A percentile compares a stretch with the other conserved stretches of the same genome.
Conservation (phyloP, 2,888 invertebrate genomes). For the Synergus umbraculus region DNA sequence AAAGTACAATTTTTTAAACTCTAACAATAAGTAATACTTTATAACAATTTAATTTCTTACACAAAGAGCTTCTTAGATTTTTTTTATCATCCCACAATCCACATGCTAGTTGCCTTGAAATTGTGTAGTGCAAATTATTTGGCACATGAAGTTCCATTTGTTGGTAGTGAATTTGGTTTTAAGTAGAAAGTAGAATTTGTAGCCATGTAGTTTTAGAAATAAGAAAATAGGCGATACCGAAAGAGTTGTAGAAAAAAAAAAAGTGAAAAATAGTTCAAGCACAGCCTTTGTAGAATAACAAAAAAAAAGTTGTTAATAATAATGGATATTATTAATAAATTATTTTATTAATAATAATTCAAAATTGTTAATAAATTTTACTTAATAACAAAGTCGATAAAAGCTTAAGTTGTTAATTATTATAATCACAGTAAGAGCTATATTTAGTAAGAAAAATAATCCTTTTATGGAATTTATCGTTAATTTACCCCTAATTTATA, state of each 20-base stretch:
- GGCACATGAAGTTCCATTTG: not conserved
- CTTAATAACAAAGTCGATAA: not conserved
- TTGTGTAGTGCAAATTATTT: not conserved
- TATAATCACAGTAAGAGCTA: not conserved
- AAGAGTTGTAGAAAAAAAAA: not conserved
- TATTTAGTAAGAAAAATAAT: not conserved
- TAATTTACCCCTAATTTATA: not conserved
- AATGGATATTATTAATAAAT: not conserved
- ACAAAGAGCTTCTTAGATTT: not conserved
- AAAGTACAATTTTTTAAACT: not conserved
- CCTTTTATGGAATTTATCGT: not conserved
- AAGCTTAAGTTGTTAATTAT: not conserved
- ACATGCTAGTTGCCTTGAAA: not conserved
- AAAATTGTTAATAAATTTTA: not conserved
- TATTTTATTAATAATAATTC: not conserved
- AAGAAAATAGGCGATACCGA: not conserved
- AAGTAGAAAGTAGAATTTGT: slow-evolving; percentile 7
- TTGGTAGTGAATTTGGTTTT: not conserved
- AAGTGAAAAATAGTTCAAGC: not conserved
- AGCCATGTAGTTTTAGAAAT: not conserved
- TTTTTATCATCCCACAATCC: slow-evolving; percentile 4
- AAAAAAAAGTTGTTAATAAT: not conserved
- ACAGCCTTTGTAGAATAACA: not conserved
- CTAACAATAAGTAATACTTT: not conserved
- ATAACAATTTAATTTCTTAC: not conserved